Base-by-base conservation (phyloP, 2,888 invertebrate species). In the Lasioglossum vierecki region DNA sequence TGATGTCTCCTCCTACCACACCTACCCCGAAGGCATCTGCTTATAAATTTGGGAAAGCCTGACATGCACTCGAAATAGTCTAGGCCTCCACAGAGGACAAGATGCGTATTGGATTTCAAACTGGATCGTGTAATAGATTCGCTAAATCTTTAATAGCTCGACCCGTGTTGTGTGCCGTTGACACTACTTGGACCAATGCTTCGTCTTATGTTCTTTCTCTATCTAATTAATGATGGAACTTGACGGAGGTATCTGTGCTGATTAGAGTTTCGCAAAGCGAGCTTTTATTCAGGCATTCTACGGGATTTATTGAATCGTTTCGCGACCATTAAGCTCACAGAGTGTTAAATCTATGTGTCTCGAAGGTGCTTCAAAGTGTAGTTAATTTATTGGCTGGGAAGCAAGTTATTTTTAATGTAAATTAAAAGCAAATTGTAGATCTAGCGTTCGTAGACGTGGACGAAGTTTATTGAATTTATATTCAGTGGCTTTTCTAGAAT, bases 21-120 rank as follows among this genome's bases (percentile, higher is more conserved):
- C 92, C 91, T 91, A 92, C 92, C 88, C 89, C 76, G 82, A 80
- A 84, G 80, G 86, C 85, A 89, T 90, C 91, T 89, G 92, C 91
- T 93, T 94, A 93, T 94, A 94, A 94, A 94, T 94, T 94, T 93
- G 93, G 91, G 93, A 92, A 94, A 94, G 91, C 92, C 89, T 88
- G 89, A 91, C 89, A 90, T 89, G 91, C 84, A 93, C 93, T 94
- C 89, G 91, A 94, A 94, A 94, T 94, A 94, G 94, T 93, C 88
- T 90, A 90, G 90, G 90, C 86, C 89, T 66, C 84, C 79, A 84
- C 87, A 70, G 76, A 86, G 84, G 78, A 81, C 87, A 88, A 89
- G 83, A 83, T 84, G 84, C 88, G 90, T 91, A 93, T 93, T 93
- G 83, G 85, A 92, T 93, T 93, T 93, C 93, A 91, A 88, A 91